phyloP scores from a whole-genome alignment of 1,140 invertebrate species.

The Armadillidium nasatum region DNA sequence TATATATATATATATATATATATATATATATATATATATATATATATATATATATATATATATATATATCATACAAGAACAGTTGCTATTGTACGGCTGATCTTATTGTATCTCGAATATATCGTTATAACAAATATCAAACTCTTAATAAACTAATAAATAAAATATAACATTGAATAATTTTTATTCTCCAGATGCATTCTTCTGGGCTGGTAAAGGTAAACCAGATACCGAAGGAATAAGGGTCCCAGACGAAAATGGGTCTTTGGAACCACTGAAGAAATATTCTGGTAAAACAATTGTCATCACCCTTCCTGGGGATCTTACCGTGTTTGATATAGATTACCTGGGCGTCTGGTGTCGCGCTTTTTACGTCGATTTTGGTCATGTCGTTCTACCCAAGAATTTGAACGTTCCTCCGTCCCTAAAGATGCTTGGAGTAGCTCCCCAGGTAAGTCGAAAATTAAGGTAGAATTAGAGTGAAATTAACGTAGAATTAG shows the following conservation, averaged over 20 bases:
- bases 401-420: slow-evolving; percentile 74
- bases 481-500: no score
- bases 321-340: slow-evolving; percentile 49
- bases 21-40: no score
- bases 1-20: no score
- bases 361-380: slow-evolving; percentile 81
- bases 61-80: no score
- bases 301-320: slow-evolving; percentile 48
- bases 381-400: slow-evolving; percentile 76
- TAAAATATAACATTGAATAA: no score
- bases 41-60: no score
- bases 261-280: slow-evolving; percentile 45
- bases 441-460: slow-evolving; percentile 77
- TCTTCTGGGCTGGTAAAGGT: slow-evolving; percentile 46
- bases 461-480: no score
- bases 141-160: no score
- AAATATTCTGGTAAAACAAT: slow-evolving; percentile 48
- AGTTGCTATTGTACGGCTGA: no score
- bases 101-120: no score
- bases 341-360: slow-evolving; percentile 79
- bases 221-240: slow-evolving; percentile 37
- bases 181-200: slow-evolving; percentile 35
- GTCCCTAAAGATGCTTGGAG: slow-evolving; percentile 84
- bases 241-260: slow-evolving; percentile 49
- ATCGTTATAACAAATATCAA: no score